Conservation (phyloP, 1,140 invertebrate genomes). For the Cotesia vestalis region DNA sequence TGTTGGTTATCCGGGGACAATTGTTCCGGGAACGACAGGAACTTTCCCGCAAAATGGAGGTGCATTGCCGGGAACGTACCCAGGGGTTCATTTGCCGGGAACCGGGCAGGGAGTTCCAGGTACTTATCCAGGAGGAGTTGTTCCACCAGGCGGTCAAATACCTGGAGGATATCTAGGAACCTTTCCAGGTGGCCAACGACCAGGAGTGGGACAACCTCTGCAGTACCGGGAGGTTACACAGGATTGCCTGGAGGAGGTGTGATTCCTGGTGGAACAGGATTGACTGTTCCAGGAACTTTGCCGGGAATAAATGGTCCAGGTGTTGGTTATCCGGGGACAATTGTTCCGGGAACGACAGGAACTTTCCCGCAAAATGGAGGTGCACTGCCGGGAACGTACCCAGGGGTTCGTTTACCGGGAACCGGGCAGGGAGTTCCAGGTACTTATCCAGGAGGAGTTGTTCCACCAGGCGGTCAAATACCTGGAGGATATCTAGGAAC, state of each 20-base stretch:
- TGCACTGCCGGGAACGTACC: slow-evolving; percentile 30
- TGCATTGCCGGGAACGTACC: slow-evolving; percentile 30
- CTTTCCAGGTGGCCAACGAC: not conserved
- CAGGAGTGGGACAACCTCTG: not conserved
- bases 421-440: slow-evolving; percentile 14
- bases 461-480: slow-evolving; percentile 11
- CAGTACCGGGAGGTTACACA: slow-evolving; percentile 20
- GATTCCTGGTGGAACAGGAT: slow-evolving; percentile 9
- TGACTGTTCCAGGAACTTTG: no score
- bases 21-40: slow-evolving; percentile 23
- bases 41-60: slow-evolving; percentile 23
- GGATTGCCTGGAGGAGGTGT: slow-evolving; percentile 37
- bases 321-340: slow-evolving; percentile 2
- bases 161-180: not conserved
- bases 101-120: slow-evolving; percentile 14
- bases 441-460: slow-evolving; percentile 37
- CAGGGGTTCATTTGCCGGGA: slow-evolving; percentile 35
- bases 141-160: slow-evolving; percentile 11
- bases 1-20: slow-evolving; percentile 2
- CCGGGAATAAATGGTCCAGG: not conserved
- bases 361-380: slow-evolving; percentile 23
- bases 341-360: slow-evolving; percentile 23
- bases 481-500: not conserved
- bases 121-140: slow-evolving; percentile 37
- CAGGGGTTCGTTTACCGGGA: slow-evolving; percentile 35